These are phyloP conservation scores for Parnassius glacialis DNA, from an alignment of 2,888 invertebrate species.

Conservation along the genomic window DNA sequence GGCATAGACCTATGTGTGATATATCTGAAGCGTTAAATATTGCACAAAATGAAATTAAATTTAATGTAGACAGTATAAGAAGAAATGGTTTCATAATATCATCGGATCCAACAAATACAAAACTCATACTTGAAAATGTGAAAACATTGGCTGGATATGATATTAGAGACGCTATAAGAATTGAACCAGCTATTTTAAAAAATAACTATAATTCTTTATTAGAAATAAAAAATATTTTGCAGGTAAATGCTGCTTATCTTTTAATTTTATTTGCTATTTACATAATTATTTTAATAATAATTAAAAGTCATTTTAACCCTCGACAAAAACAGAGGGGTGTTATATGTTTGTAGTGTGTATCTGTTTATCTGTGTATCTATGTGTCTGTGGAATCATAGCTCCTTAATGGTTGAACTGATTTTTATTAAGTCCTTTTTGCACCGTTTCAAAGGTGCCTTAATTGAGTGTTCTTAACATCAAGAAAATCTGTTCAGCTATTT, in stretches of 20 bases:
- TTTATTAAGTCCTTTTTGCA: no score
- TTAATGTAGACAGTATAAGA: slow-evolving; percentile 73
- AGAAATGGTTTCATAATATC: slow-evolving; percentile 82
- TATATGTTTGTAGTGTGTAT: no score
- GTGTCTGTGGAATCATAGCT: no score
- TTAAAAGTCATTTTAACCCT: no score
- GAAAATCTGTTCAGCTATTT: no score
- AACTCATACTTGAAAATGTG: slow-evolving; percentile 78
- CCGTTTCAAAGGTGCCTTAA: no score
- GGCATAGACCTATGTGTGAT: slow-evolving; percentile 65
- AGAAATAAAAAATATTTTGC: slow-evolving; percentile 78
- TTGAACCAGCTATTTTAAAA: slow-evolving; percentile 83
- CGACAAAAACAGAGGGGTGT: no score
- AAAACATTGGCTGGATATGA: slow-evolving; percentile 76
- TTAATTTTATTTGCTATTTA: no score
- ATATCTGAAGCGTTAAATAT: slow-evolving; percentile 79
- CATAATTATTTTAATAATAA: no score
- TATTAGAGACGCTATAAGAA: slow-evolving; percentile 74
- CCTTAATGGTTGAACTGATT: no score
- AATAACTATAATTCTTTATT: slow-evolving; percentile 77
- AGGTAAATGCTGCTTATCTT: slow-evolving; percentile 43
- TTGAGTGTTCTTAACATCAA: no score
- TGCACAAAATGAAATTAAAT: slow-evolving; percentile 78
- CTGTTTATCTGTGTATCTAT: no score
- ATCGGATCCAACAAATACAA: slow-evolving; percentile 80